Evolutionary conservation across 2,797 vertebrate species (phyloP).

Genomic region (Coregonus ussuriensis): DNA sequence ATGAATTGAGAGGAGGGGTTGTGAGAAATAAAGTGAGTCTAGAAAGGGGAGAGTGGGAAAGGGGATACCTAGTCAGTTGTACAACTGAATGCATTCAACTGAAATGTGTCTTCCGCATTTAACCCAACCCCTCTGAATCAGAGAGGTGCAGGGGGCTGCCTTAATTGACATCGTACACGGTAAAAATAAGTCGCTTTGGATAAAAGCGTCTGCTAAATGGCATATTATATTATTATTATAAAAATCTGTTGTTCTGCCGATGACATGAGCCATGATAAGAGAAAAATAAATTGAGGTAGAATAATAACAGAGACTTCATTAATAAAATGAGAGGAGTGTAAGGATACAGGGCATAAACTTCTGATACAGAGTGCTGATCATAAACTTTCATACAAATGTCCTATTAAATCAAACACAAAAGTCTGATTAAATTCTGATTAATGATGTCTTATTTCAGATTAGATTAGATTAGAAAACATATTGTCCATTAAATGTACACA

Average conservation of each 20-base stretch:
- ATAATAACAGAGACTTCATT: neutral
- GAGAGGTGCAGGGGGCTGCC: too few species aligned
- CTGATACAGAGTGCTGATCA: neutral
- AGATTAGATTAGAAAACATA: neutral
- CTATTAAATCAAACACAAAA: neutral
- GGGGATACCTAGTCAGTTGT: too few species aligned
- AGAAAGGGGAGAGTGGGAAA: neutral
- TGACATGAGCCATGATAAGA: neutral
- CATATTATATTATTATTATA: too few species aligned
- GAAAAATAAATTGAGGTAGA: neutral
- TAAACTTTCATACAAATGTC: neutral
- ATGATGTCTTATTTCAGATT: neutral
- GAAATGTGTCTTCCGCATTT: too few species aligned
- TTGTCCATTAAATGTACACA: neutral
- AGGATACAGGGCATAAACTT: neutral
- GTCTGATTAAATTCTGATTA: neutral
- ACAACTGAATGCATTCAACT: too few species aligned
- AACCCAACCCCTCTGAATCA: too few species aligned
- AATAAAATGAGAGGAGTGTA: neutral
- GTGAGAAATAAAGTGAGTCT: neutral
- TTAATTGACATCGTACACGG: too few species aligned
- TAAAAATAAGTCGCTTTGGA: too few species aligned
- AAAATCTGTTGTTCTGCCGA: too few species aligned
- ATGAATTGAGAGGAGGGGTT: neutral
- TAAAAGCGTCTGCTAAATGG: too few species aligned